Percentiles rank a stretch among this genome's conserved stretches.
phyloP scores from a whole-genome alignment of 2,113 vertebrate species.

The Antennarius striatus region DNA sequence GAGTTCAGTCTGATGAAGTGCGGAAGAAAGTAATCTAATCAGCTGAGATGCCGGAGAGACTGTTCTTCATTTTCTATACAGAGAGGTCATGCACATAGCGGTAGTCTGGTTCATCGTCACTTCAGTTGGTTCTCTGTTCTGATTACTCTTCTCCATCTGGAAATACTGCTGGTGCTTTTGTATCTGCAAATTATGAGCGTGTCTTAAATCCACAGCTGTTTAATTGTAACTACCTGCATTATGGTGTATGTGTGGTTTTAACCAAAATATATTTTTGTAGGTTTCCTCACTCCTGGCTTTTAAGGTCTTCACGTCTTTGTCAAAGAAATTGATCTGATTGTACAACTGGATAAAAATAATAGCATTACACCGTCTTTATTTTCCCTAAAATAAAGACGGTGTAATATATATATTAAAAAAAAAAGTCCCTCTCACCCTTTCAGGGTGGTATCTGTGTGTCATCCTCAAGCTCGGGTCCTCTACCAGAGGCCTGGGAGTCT shows the following conservation, averaged over 20 bases:
- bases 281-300: no score
- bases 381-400: no score
- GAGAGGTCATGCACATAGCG: conserved; percentile 15
- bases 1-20: conserved; percentile 65
- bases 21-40: conserved; percentile 67
- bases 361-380: no score
- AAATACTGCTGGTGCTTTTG: not conserved
- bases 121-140: not conserved
- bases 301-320: no score
- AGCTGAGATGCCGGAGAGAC: conserved; percentile 40
- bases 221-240: not conserved
- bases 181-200: not conserved
- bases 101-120: conserved; percentile 23
- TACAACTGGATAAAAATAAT: no score
- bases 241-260: not conserved
- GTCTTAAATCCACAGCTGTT: not conserved
- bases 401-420: no score
- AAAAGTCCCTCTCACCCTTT: no score
- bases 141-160: not conserved
- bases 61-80: conserved; percentile 28
- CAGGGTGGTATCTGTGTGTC: no score
- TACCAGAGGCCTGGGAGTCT: no score
- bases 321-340: no score
- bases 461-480: no score
- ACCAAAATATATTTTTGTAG: no score